phyloP scores from a whole-genome alignment of 2,113 vertebrate species.

The Grammomys dolichurus region DNA sequence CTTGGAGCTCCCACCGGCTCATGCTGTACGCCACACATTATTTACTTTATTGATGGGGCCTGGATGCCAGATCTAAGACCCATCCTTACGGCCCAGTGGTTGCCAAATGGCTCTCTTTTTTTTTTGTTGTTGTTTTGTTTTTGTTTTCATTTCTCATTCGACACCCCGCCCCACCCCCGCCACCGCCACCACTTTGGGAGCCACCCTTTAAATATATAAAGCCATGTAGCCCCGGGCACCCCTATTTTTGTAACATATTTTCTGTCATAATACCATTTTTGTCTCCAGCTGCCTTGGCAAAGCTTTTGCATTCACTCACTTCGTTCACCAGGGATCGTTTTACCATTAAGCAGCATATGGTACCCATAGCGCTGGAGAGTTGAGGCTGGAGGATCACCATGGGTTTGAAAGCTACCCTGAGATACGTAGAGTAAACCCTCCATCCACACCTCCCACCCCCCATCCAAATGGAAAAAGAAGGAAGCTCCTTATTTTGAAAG shows the following conservation, averaged over 20 bases:
- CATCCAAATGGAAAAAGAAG: too few species aligned
- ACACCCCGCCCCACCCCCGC: background rate
- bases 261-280: background rate
- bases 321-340: constrained; percentile 9
- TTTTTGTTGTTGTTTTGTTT: too few species aligned
- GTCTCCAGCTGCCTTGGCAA: background rate
- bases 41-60: background rate
- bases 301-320: background rate
- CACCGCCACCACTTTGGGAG: background rate
- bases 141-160: background rate
- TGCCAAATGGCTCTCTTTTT: constrained; percentile 11
- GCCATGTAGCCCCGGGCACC: background rate
- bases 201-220: constrained; percentile 29
- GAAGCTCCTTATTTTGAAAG: background rate
- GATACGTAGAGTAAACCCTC: background rate
- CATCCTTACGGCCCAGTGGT: background rate
- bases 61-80: background rate
- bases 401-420: background rate
- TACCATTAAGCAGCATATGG: background rate
- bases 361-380: background rate
- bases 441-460: background rate
- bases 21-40: too few species aligned
- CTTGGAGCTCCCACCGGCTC: too few species aligned
- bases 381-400: background rate
- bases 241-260: constrained; percentile 39